Evolutionary conservation across 2,113 vertebrate species (phyloP).

Genomic region (Mesembrinibis cayennensis): DNA sequence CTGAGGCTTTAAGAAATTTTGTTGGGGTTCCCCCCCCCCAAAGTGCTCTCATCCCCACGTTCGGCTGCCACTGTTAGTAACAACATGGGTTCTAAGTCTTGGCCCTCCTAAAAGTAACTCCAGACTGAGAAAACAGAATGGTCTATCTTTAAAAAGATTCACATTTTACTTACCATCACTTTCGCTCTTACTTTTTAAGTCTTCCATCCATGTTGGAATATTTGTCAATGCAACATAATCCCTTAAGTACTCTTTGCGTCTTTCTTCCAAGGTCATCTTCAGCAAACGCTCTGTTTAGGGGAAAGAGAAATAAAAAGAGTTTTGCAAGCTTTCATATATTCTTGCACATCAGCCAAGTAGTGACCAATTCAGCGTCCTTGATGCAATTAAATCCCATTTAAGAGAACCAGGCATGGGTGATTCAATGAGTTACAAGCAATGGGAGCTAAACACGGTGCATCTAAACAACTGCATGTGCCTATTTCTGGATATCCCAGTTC

Average conservation of each 20-base stretch:
- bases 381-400: background rate
- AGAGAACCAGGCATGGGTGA: background rate
- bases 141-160: background rate
- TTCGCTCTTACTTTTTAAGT: conserved; percentile 75
- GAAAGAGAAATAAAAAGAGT: background rate
- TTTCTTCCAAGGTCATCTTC: conserved; percentile 86
- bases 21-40: accelerated
- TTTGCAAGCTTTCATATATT: background rate
- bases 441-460: background rate
- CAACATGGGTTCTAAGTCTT: background rate
- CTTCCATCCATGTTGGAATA: conserved; percentile 85
- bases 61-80: background rate
- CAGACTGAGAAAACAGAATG: background rate
- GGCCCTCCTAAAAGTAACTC: background rate
- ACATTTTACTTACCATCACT: conserved; percentile 72
- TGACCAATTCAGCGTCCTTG: background rate
- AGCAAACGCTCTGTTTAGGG: conserved; percentile 85
- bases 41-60: background rate
- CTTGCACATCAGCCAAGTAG: background rate
- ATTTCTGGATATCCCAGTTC: background rate
- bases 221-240: conserved; percentile 82
- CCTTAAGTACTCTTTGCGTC: conserved; percentile 87
- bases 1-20: background rate
- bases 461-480: background rate
- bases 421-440: background rate